A percentile compares a stretch with the other conserved stretches of the same genome.
phyloP scores from a whole-genome alignment of 2,113 vertebrate species.

The Tonatia bakeri region DNA sequence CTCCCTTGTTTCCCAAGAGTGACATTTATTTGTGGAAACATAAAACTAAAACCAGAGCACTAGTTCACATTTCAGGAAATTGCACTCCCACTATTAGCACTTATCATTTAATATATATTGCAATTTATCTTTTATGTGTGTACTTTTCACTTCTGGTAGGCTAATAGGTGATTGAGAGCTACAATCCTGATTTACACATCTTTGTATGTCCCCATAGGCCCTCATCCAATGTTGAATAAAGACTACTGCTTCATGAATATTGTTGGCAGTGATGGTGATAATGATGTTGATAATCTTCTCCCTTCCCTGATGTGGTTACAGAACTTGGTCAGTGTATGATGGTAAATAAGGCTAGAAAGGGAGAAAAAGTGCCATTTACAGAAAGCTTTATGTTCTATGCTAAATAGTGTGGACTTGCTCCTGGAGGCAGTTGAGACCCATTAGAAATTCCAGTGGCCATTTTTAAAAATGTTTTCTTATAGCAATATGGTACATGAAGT shows the following conservation, averaged over 20 bases:
- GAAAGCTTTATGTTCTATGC: neutral
- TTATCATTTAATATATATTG: neutral
- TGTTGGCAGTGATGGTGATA: neutral
- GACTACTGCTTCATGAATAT: neutral
- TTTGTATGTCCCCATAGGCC: neutral
- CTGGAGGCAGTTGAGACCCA: neutral
- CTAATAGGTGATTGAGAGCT: neutral
- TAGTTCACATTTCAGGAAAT: neutral
- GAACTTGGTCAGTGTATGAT: neutral
- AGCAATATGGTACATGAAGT: neutral
- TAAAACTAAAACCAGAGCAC: neutral
- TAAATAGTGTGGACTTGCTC: neutral
- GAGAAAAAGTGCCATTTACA: neutral
- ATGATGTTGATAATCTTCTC: neutral
- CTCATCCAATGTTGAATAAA: neutral
- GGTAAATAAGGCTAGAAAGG: neutral
- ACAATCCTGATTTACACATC: neutral
- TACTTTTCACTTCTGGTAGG: neutral
- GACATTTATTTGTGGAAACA: neutral
- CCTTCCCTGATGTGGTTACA: neutral
- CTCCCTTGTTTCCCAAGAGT: neutral
- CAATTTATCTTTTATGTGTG: neutral
- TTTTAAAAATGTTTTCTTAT: neutral
- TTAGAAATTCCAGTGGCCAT: neutral
- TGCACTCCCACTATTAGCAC: neutral